Evolutionary conservation across 2,113 vertebrate species (phyloP).

Genomic region (Phalacrocorax brasilianus): DNA sequence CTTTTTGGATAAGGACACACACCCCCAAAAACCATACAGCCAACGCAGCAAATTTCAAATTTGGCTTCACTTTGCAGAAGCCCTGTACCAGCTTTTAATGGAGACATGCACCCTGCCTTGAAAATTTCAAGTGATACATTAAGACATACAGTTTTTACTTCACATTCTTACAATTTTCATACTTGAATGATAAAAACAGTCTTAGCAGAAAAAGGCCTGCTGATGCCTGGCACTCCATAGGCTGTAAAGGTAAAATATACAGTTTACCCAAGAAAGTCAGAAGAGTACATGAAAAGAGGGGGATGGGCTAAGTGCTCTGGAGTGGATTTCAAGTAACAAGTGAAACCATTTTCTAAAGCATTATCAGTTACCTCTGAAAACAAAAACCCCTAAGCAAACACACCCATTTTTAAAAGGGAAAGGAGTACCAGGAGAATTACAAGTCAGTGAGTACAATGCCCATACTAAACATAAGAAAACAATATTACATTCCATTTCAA

Average conservation of each 20-base stretch:
- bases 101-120: background rate
- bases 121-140: background rate
- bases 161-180: background rate
- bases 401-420: background rate
- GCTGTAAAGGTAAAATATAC: background rate
- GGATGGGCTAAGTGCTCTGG: background rate
- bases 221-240: background rate
- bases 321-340: background rate
- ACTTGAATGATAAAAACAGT: background rate
- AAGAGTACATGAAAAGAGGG: background rate
- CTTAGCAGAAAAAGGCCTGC: background rate
- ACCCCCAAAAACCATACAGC: no score
- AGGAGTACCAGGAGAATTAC: background rate
- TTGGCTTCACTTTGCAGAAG: background rate
- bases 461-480: background rate
- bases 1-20: background rate
- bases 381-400: background rate
- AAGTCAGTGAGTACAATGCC: background rate
- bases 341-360: background rate
- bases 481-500: background rate
- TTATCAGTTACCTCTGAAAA: background rate
- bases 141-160: background rate
- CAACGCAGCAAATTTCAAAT: background rate
- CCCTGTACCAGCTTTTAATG: background rate
- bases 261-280: background rate